A percentile compares a stretch with the other conserved stretches of the same genome.
Evolutionary conservation across 2,888 invertebrate species (phyloP).

Genomic region (Sisyra terminalis): DNA sequence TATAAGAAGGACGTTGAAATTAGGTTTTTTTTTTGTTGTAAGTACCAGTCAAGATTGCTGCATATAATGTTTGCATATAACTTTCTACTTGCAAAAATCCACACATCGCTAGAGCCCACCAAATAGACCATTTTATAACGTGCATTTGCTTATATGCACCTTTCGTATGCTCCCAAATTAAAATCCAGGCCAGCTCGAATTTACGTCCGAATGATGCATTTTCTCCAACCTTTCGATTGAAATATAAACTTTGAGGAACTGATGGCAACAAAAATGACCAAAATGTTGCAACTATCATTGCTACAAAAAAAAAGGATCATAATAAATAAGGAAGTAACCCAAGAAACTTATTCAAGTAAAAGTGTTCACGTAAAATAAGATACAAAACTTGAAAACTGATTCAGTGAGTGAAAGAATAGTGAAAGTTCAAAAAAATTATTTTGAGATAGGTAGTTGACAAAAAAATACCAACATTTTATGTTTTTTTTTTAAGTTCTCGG

Average conservation of each 20-base stretch:
- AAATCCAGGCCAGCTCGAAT: conserved; percentile 23
- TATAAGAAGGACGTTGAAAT: neutral
- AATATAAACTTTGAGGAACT: conserved; percentile 60
- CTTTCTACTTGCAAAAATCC: conserved; percentile 55
- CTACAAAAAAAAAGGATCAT: conserved; percentile 27
- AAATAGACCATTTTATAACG: conserved; percentile 56
- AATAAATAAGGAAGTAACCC: too few relatives aligned
- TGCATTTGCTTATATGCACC: conserved; percentile 38
- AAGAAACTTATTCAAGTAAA: too few relatives aligned
- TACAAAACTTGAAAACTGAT: too few relatives aligned
- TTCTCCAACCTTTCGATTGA: conserved; percentile 35
- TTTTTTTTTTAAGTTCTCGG: too few relatives aligned
- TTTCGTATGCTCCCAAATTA: conserved; percentile 38
- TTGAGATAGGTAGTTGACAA: too few relatives aligned
- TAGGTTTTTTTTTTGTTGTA: neutral
- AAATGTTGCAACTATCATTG: conserved; percentile 50
- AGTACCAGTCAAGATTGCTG: conserved; percentile 19
- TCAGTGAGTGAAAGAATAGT: too few relatives aligned
- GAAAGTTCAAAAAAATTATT: too few relatives aligned
- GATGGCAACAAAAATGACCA: conserved; percentile 61
- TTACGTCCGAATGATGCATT: conserved; percentile 11
- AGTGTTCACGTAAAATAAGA: too few relatives aligned
- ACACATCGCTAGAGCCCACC: conserved; percentile 61
- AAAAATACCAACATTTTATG: too few relatives aligned
- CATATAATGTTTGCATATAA: conserved; percentile 77